Evolutionary conservation across 2,797 vertebrate species (phyloP).

Genomic region (Sebastes steindachneri): DNA sequence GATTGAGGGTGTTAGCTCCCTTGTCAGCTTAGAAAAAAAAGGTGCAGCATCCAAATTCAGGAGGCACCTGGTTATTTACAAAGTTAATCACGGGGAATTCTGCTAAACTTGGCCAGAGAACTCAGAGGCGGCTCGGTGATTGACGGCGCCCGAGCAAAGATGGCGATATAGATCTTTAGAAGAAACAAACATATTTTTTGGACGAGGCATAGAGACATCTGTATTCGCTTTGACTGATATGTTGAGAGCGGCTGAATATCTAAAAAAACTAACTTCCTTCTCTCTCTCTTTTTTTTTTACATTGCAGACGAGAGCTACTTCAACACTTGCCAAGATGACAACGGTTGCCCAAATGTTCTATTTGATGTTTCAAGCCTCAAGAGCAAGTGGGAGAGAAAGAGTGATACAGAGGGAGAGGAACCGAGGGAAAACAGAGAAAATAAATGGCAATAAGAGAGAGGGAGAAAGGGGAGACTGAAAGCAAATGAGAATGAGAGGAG

Average conservation of each 20-base stretch:
- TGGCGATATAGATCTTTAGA: constrained; percentile 65
- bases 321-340: constrained; percentile 77
- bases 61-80: constrained; percentile 73
- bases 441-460: constrained; percentile 57
- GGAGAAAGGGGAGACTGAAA: constrained; percentile 62
- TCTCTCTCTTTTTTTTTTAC: neutral
- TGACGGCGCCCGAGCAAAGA: constrained; percentile 62
- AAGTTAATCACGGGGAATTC: constrained; percentile 49
- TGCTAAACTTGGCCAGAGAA: constrained; percentile 60
- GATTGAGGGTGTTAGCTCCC: constrained; percentile 64
- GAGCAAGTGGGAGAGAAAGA: constrained; percentile 76
- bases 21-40: constrained; percentile 74
- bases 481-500: constrained; percentile 72
- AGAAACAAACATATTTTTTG: constrained; percentile 61
- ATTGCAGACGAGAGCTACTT: constrained; percentile 63
- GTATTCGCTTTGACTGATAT: constrained; percentile 71
- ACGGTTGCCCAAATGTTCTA: constrained; percentile 78
- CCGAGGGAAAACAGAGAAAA: constrained; percentile 53
- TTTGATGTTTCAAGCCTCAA: constrained; percentile 81
- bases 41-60: constrained; percentile 69
- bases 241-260: constrained; percentile 59
- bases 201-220: constrained; percentile 70
- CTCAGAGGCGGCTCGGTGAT: constrained; percentile 46
- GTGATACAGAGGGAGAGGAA: constrained; percentile 52
- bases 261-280: constrained; percentile 60